Evolutionary conservation across 2,888 invertebrate species (phyloP).

Genomic region (Galerucella calmariensis): DNA sequence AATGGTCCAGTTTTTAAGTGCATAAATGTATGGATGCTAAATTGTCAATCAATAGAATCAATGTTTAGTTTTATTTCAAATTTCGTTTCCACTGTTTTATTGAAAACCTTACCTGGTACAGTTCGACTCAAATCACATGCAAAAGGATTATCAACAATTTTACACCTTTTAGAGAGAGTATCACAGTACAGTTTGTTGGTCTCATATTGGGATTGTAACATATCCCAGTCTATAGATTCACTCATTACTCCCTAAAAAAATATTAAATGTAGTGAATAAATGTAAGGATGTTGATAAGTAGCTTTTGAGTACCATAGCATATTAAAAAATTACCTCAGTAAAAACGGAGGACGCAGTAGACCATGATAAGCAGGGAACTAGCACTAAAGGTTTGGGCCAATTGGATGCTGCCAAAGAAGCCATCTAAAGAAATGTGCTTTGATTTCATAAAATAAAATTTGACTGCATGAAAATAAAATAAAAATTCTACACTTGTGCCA

Average conservation of each 20-base stretch:
- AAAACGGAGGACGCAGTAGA: slow-evolving; percentile 96
- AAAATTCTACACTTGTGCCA: slow-evolving; percentile 5
- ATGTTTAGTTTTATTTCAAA: not conserved
- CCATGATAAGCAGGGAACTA: slow-evolving; percentile 97
- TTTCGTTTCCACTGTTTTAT: slow-evolving; percentile 10
- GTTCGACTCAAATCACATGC: slow-evolving; percentile 56
- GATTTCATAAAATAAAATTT: not conserved
- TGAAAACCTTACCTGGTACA: slow-evolving; percentile 50
- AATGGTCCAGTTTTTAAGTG: too few relatives aligned
- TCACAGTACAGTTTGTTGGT: slow-evolving; percentile 83
- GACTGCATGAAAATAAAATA: slow-evolving; percentile 32
- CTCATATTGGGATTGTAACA: slow-evolving; percentile 88
- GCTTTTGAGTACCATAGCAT: not conserved
- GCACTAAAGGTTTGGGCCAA: slow-evolving; percentile 93
- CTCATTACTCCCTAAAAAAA: slow-evolving; percentile 89
- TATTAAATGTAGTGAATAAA: slow-evolving; percentile 15
- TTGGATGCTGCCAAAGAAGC: slow-evolving; percentile 96
- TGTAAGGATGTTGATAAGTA: not conserved
- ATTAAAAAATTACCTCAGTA: slow-evolving; percentile 74
- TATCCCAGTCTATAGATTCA: slow-evolving; percentile 93
- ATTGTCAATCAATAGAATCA: too few relatives aligned
- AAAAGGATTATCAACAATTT: slow-evolving; percentile 75
- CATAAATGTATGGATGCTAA: too few relatives aligned
- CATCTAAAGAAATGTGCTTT: slow-evolving; percentile 77
- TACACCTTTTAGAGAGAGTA: slow-evolving; percentile 88